Base-by-base conservation (phyloP, 2,113 vertebrate species). In the Cathartes aura region DNA sequence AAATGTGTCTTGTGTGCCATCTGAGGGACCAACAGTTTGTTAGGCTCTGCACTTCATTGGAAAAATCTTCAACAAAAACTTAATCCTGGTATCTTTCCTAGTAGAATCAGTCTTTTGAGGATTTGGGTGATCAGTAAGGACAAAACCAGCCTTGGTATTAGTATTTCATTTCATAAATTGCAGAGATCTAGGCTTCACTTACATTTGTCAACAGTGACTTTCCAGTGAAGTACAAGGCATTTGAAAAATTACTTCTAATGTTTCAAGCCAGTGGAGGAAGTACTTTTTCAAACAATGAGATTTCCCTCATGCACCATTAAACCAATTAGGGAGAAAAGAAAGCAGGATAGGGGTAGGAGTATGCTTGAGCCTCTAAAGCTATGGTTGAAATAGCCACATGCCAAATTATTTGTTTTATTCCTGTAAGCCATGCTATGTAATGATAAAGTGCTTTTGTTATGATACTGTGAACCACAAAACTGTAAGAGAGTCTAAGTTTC, bases 41-140 rank as follows among this genome's bases (percentile, higher is more conserved):
- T 89, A 74, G 72, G 50, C 78, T 95, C 48, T 71, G 45, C 32
- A 56, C 75, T 94, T 79, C 38, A 38, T 38, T 87, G 88, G 91
- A 91, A 90, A 97, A 93, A 94, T 78, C 73, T 87, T 95, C 78
- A 23, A 55, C 90, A 87, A 93, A 87, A 94, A 91, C 80, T 67
- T 82, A 67, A 90, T 89, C 80, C 78, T 72, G 55, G 64, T 67
- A 78, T 34, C 50, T 63, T 91, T 83, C 63, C 74, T 62, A 88
- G 87, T 73, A 26, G 11, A 36, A 95, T 95, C 73, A 62, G 50
- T 95, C 95, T 95, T 92, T 75, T 42, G 53, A 83, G 67, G 63
- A 58, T 88, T 71, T 48, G 60, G 66, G 87, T 32, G 74, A 86
- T 38, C 38, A 38, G 38, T 38, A 38, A 38, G 38, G 38, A 38